phyloP scores from a whole-genome alignment of 1,140 invertebrate species.

The Microplitis demolitor region DNA sequence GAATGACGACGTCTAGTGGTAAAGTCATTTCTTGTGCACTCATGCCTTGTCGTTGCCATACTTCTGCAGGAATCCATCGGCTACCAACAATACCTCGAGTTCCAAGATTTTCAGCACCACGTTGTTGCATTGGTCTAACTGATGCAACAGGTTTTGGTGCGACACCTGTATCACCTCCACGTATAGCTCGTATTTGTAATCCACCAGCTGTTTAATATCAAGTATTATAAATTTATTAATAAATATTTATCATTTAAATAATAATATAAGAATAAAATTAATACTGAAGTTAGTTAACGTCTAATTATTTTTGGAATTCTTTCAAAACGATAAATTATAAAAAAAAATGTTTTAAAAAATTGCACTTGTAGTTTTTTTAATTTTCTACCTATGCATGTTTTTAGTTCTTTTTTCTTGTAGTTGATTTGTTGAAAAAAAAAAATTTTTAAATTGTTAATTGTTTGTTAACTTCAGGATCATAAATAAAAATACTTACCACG shows the following conservation, averaged over 20 bases:
- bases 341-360: too few species aligned
- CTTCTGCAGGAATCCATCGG: conserved; percentile 84
- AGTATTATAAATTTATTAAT: conserved; percentile 11
- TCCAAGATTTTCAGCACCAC: conserved; percentile 54
- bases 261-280: too few species aligned
- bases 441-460: too few species aligned
- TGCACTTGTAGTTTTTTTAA: too few species aligned
- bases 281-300: too few species aligned
- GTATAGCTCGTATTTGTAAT: conserved; percentile 57
- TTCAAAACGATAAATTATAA: too few species aligned
- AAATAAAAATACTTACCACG: conserved; percentile 45
- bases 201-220: conserved; percentile 47
- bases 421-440: too few species aligned
- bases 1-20: conserved; percentile 89
- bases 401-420: too few species aligned
- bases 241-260: too few species aligned
- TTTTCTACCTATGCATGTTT: too few species aligned
- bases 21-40: conserved; percentile 92
- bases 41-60: conserved; percentile 90
- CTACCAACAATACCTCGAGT: conserved; percentile 62
- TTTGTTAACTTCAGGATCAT: too few species aligned
- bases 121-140: conserved; percentile 64
- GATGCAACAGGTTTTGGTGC: conserved; percentile 62
- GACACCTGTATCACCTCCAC: conserved; percentile 49
- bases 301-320: not conserved